Percentiles rank a stretch among this genome's conserved stretches.
These are phyloP conservation scores for Ammospiza maritima DNA, from an alignment of 2,797 vertebrate genomes.

Conservation along the genomic window DNA sequence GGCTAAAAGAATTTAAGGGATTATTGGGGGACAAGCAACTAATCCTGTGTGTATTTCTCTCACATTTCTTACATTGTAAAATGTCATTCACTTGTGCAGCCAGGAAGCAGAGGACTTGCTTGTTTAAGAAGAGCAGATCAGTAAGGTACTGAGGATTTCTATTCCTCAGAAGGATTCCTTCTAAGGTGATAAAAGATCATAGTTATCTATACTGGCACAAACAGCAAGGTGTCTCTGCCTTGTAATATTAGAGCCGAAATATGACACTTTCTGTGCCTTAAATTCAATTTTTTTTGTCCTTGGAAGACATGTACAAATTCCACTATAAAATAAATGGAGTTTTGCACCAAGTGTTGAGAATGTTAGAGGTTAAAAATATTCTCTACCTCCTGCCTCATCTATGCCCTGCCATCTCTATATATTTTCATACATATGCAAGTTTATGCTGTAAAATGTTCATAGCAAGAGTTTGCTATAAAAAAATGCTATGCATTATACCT, in stretches of 20 bases:
- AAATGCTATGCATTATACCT: neutral
- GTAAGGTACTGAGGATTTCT: slow-evolving; percentile 40
- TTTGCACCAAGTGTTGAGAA: neutral
- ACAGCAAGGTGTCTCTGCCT: slow-evolving; percentile 54
- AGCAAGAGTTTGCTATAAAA: slow-evolving; percentile 13
- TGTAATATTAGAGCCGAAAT: slow-evolving; percentile 40
- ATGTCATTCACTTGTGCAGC: slow-evolving; percentile 30
- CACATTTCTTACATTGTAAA: slow-evolving; percentile 2
- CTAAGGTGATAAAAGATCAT: slow-evolving; percentile 52
- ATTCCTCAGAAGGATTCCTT: slow-evolving; percentile 54
- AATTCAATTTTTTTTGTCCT: neutral
- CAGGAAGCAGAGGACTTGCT: slow-evolving; percentile 24
- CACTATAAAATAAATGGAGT: slow-evolving; percentile 25
- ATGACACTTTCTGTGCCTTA: slow-evolving; percentile 34
- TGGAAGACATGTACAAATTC: neutral
- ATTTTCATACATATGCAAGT: slow-evolving; percentile 41
- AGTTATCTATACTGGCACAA: slow-evolving; percentile 57
- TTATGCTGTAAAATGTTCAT: slow-evolving; percentile 23
- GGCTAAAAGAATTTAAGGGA: slow-evolving; percentile 51
- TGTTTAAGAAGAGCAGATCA: slow-evolving; percentile 42
- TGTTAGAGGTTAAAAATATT: slow-evolving; percentile 57
- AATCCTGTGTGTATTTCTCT: slow-evolving; percentile 25
- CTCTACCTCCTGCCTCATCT: neutral
- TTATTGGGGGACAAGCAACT: slow-evolving; percentile 39
- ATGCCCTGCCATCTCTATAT: neutral